Evolutionary conservation across 2,888 invertebrate species (phyloP), one percentile per base, ranked within the genome.

Genomic region (Pyrrhia umbra): DNA sequence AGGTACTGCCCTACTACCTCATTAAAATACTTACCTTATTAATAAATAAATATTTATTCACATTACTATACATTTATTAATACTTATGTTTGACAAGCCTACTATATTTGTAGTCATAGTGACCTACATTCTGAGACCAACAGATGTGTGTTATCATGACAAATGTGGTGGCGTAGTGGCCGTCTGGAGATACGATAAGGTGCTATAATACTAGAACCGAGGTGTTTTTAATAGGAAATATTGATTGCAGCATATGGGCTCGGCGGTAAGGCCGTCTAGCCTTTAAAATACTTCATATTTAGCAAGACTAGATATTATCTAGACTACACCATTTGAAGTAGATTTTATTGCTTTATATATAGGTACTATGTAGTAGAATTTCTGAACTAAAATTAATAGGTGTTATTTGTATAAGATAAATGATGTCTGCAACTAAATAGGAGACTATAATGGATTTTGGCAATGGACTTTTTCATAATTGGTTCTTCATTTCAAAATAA

Each of bases 111-210:
- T 43, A 40, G 52, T 10, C 42, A 46, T 39, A 60, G 20, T 75
- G 77, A 77, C 77, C 77, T 40, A 71, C 18, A 65, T 77, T 5
- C 43, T 43, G 30, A 43, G 37, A 45, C 34, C 23, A 16, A 39
- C 51, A 58, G 50, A 71, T 56, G 67, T 39, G 30, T 58, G 57
- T 68, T 77, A 77, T 75, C 77, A 54, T 55, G 55, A 64, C 46
- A 34, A 68, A 68, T 65, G 49, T 59, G 39, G 46, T 51, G 43
- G 54, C 45, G 49, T 59, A 34, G 46, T 51, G 43, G 54, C 45
- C 20, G 51, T 59, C 59, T 67, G 42, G 3, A 60, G 65, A 68
- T 75, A 77, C 10, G 66, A 74, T 67, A 62, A 69, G 27, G 39
- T 23, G 30, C 16, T 9, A 2, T 9, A 13, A n/a, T 2, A 40